These are phyloP conservation scores for Acrocyrtus sp. DNA, from an alignment of 2,888 invertebrate species.

Conservation along the genomic window DNA sequence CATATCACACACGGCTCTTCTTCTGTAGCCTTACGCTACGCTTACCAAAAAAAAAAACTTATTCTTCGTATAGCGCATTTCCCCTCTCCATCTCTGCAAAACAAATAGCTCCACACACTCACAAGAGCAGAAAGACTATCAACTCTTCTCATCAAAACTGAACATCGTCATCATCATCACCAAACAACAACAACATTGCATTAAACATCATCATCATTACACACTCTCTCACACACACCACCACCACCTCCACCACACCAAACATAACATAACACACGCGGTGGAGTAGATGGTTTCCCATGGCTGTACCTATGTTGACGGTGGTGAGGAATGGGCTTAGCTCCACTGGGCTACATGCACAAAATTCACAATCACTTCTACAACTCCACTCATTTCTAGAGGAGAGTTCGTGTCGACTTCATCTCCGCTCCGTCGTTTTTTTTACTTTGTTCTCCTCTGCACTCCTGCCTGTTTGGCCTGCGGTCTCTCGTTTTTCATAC, in stretches of 20 bases:
- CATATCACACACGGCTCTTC: slow-evolving; percentile 20
- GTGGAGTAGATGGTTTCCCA: slow-evolving; percentile 30
- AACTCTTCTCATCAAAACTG: slow-evolving; percentile 11
- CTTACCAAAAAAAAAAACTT: too few relatives aligned
- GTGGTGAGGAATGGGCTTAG: too few relatives aligned
- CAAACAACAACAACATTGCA: slow-evolving; percentile 46
- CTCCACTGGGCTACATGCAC: neutral
- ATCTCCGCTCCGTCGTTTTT: neutral
- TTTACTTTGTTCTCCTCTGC: too few relatives aligned
- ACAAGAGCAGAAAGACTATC: too few relatives aligned
- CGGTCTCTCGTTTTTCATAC: too few relatives aligned
- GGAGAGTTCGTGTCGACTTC: neutral
- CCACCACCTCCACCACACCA: too few relatives aligned
- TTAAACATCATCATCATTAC: slow-evolving; percentile 7
- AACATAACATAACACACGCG: too few relatives aligned
- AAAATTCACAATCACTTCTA: neutral
- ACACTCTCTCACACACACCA: neutral
- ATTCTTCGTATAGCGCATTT: too few relatives aligned
- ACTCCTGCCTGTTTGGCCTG: too few relatives aligned
- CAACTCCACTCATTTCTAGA: neutral
- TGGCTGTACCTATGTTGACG: too few relatives aligned
- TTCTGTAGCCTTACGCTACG: slow-evolving; percentile 6
- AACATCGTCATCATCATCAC: slow-evolving; percentile 20
- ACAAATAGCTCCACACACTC: too few relatives aligned
- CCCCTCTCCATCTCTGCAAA: too few relatives aligned